Evolutionary conservation across 2,888 invertebrate species (phyloP), one percentile per base, ranked within the genome.

Genomic region (Pristionchus arcanus): DNA sequence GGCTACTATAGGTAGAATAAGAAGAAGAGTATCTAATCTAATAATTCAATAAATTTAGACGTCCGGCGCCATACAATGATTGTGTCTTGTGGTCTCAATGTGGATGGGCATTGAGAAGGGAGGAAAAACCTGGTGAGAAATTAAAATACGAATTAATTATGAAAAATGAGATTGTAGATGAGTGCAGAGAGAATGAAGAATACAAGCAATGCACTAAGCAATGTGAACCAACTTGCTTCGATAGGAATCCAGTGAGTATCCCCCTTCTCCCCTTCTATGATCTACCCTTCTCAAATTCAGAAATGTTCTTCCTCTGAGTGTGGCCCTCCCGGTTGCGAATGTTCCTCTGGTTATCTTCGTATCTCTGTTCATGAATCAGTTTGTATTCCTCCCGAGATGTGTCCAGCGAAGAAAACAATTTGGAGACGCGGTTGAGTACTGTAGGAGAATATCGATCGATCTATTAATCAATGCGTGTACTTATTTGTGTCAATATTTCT

Each of bases 301-400:
- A 63, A n/a, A 15, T 86, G 86, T 53, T 13, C 87, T 28, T 63
- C 66, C 42, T 25, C 71, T 28, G 31, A 21, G n/a, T 87, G 87
- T 55, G 87, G 71, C 21, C 53, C 68, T 42, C 71, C 87, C 21
- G 87, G 87, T 11, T 87, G 87, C 53, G 71, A 68, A 42, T 87
- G 87, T 21, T 11, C 11, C 2, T n/a, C 59, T 13, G 87, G 87
- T 37, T 87, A 42, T 42, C 42, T 87, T 49, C 87, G 87, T 4
- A 71, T 87, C n/a, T 68, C 68, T 13, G 87, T 87, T 4, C 87
- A 87, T 68, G 68, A 87, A 49, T 87, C 87, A 42, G 87, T 87
- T 21, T 87, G 87, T 31, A 87, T 87, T 68, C 42, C 87, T 42
- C 87, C 71, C 42, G n/a, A 28, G 31, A 68, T 68, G 68, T 87